Base-by-base conservation (phyloP, 2,888 invertebrate genomes). In the Helleia helle region DNA sequence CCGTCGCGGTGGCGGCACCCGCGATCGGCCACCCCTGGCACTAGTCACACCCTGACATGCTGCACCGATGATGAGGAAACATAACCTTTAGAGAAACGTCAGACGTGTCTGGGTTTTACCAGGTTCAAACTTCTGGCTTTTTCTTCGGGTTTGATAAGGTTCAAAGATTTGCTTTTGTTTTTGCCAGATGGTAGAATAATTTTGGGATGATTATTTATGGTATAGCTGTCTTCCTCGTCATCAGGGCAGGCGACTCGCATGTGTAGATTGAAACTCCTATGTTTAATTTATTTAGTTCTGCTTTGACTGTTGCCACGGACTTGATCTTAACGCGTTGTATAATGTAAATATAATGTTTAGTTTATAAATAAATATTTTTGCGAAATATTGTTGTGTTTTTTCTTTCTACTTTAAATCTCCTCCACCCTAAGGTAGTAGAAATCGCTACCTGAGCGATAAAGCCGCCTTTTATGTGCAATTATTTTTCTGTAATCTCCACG, bases 231-330 rank as follows among this genome's bases (percentile, higher is more conserved):
- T 44, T 45, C 42, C 52, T 51, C 55, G 56, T 57, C 65, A 67
- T 65, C 63, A 62, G 59, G 57, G 58, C 52, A 46, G 48, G 55
- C 49, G 65, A 69, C 71, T 62, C 71, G 52, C 41, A 49, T 47
- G 48, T 48, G 51, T 52, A 58, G 56, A 57, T 55, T 55, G 57
- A 57, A 50, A 59, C 63, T 56, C 52, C 55, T 55, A 51, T 55
- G 60, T 62, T 70, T 69, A 71, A 74, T 72, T 75, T 73, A 73
- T 70, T 70, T 66, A 51, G 60, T 71, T 73, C 66, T 72, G 66
- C 75, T 74, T 75, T 74, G 83, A 83, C 77, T 79, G 81, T 83
- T 83, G 81, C 79, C 70, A 68, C 75, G 79, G 81, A 83, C 70
- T 65, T 72, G 80, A 80, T 79, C 72, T 77, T 79, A 71, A 76